Percentiles rank a stretch among this genome's conserved stretches.
These are phyloP conservation scores for Eira barbara DNA, from an alignment of 2,113 vertebrate species.

Conservation along the genomic window DNA sequence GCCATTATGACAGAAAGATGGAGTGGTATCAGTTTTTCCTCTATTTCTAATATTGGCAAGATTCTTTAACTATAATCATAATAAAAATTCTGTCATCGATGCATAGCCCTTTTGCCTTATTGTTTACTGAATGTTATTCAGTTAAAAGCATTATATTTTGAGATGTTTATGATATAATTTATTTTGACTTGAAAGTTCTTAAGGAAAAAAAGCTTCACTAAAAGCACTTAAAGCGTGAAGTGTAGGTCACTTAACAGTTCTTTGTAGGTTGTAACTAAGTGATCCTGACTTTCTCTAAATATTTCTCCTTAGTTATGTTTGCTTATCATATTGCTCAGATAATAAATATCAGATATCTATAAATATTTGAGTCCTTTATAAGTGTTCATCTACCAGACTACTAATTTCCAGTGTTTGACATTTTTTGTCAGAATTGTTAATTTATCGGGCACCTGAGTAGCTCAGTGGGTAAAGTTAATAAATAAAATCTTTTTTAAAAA, in stretches of 20 bases:
- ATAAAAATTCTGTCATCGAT: background rate
- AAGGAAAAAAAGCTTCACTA: background rate
- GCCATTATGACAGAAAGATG: background rate
- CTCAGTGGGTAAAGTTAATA: no score
- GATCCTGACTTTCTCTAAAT: background rate
- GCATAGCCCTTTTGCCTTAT: background rate
- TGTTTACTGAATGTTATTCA: background rate
- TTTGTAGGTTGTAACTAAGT: background rate
- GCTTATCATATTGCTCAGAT: background rate
- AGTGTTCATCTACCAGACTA: background rate
- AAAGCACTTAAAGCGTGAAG: background rate
- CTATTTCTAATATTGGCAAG: background rate
- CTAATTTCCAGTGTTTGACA: background rate
- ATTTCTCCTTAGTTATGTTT: background rate
- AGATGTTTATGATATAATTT: background rate
- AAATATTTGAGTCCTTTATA: background rate
- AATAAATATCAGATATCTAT: background rate
- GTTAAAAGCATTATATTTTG: background rate
- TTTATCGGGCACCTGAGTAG: no score
- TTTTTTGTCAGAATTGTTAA: background rate
- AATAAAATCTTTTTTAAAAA: no score
- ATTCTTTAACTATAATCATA: background rate
- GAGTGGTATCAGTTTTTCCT: background rate
- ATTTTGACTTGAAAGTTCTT: background rate
- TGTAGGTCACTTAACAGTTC: background rate